These are phyloP conservation scores for Morpho helenor DNA, from an alignment of 2,888 invertebrate genomes.

Conservation along the genomic window DNA sequence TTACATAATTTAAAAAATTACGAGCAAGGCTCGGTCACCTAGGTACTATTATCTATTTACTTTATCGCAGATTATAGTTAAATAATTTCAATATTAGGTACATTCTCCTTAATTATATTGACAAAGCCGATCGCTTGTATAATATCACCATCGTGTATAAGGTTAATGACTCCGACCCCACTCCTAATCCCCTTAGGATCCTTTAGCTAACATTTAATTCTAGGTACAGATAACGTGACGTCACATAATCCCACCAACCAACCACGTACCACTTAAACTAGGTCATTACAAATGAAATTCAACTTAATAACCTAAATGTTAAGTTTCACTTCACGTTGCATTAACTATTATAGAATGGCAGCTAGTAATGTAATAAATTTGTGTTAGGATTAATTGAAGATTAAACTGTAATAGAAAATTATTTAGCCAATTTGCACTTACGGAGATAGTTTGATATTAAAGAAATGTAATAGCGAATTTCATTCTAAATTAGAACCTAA, in stretches of 20 bases:
- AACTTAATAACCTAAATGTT: conserved; percentile 10
- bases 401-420: conserved; percentile 23
- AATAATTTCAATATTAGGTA: too few relatives aligned
- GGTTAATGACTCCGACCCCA: conserved; percentile 18
- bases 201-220: conserved; percentile 25
- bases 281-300: conserved; percentile 13
- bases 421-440: conserved; percentile 21
- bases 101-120: too few relatives aligned
- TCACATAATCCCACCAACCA: conserved; percentile 20
- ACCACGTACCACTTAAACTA: conserved; percentile 15
- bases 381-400: conserved; percentile 26
- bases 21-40: too few relatives aligned
- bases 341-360: conserved; percentile 13
- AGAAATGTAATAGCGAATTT: not conserved
- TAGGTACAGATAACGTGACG: conserved; percentile 26
- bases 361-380: conserved; percentile 20
- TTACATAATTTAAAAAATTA: too few relatives aligned
- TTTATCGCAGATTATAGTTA: too few relatives aligned
- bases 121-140: too few relatives aligned
- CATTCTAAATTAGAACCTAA: too few relatives aligned
- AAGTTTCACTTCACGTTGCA: too few relatives aligned
- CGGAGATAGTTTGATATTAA: conserved; percentile 8
- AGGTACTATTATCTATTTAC: too few relatives aligned
- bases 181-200: conserved; percentile 21
- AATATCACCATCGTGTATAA: not conserved